These are phyloP conservation scores for Lycaena phlaeas DNA, from an alignment of 2,888 invertebrate genomes.

Conservation along the genomic window DNA sequence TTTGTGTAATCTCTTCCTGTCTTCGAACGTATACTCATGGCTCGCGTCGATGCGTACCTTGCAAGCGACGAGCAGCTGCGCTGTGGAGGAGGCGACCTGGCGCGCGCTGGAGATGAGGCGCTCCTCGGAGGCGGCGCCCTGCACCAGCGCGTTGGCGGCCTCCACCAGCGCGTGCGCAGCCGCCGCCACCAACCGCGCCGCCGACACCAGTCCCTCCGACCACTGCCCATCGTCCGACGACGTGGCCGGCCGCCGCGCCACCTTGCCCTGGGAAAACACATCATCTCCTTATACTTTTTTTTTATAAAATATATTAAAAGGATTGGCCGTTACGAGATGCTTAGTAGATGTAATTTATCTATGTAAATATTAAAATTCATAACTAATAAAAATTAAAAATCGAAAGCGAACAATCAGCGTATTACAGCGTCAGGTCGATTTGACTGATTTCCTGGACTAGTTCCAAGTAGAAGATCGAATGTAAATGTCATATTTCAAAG, in stretches of 20 bases:
- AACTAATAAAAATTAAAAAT: too few relatives aligned
- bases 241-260: conserved; percentile 84
- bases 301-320: not conserved
- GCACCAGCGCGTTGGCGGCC: conserved; percentile 97
- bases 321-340: too few relatives aligned
- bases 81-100: conserved; percentile 97
- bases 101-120: conserved; percentile 96
- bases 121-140: conserved; percentile 92
- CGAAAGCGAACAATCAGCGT: not conserved
- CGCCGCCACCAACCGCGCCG: conserved; percentile 95
- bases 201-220: conserved; percentile 97
- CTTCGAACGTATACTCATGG: too few relatives aligned
- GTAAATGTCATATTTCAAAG: not conserved
- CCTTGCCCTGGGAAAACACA: conserved; percentile 77
- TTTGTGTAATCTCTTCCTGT: too few relatives aligned
- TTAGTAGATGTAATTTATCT: not conserved
- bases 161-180: conserved; percentile 98
- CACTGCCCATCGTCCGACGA: conserved; percentile 97
- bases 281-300: not conserved
- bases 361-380: not conserved
- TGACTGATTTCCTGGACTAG: too few relatives aligned
- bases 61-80: conserved; percentile 97
- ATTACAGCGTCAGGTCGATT: not conserved
- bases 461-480: too few relatives aligned
- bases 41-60: too few relatives aligned